A percentile compares a stretch with the other conserved stretches of the same genome.
Evolutionary conservation across 2,797 vertebrate genomes (phyloP).

Genomic region (Danio jaintianensis): DNA sequence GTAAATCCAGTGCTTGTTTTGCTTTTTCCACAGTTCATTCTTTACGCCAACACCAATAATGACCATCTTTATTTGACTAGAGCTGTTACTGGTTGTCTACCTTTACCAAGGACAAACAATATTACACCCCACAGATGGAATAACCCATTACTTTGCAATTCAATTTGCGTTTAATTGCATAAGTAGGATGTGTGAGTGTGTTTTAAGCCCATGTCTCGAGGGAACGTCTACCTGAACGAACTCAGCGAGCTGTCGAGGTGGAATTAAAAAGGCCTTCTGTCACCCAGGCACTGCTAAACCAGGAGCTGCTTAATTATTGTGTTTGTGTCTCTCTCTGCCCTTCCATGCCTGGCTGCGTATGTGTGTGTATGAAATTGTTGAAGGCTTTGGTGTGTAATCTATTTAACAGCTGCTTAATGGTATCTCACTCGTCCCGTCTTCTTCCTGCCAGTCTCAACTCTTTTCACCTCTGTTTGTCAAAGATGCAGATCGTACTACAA

Average conservation of each 20-base stretch:
- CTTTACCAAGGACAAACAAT: slow-evolving; percentile 51
- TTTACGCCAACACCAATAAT: slow-evolving; percentile 12
- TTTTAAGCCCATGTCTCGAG: slow-evolving; percentile 30
- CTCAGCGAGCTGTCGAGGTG: slow-evolving; percentile 27
- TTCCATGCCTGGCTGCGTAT: slow-evolving; percentile 24
- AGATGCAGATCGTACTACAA: slow-evolving; percentile 19
- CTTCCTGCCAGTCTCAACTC: slow-evolving; percentile 19
- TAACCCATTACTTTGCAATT: slow-evolving; percentile 40
- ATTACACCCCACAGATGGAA: slow-evolving; percentile 51
- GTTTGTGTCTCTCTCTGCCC: slow-evolving; percentile 38
- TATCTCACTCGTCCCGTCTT: slow-evolving; percentile 5
- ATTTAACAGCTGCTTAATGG: slow-evolving; percentile 51
- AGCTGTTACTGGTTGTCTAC: background rate
- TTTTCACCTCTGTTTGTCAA: slow-evolving; percentile 26
- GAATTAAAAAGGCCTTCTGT: slow-evolving; percentile 52
- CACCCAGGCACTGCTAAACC: slow-evolving; percentile 34
- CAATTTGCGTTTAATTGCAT: slow-evolving; percentile 43
- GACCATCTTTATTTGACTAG: background rate
- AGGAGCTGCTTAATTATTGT: slow-evolving; percentile 41
- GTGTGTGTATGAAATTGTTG: slow-evolving; percentile 30
- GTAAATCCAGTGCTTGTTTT: slow-evolving; percentile 4
- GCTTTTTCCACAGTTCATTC: background rate
- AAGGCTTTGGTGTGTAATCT: slow-evolving; percentile 38
- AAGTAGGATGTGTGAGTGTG: slow-evolving; percentile 24
- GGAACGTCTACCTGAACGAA: slow-evolving; percentile 42